Conservation (phyloP, 2,888 invertebrate species). For the Ommatoiulus sabulosus region DNA sequence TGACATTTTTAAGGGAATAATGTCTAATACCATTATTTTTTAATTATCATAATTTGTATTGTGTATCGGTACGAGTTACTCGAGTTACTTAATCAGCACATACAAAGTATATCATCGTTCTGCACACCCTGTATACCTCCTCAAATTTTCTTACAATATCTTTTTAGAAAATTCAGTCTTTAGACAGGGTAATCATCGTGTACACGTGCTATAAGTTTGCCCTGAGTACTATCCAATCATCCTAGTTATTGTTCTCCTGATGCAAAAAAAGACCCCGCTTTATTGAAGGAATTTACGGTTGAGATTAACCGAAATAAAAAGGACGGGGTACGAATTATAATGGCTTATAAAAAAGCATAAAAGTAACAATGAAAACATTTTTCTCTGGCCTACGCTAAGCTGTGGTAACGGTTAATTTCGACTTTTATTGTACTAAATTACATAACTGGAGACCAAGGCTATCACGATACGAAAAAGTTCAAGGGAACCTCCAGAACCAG, state of each 20-base stretch:
- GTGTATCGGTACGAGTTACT: too few relatives aligned
- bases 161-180: neutral
- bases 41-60: too few relatives aligned
- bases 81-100: too few relatives aligned
- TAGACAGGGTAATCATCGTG: too few relatives aligned
- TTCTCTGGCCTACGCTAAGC: neutral
- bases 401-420: conserved; percentile 28
- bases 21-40: too few relatives aligned
- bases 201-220: too few relatives aligned
- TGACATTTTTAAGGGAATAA: too few relatives aligned
- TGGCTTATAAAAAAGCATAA: neutral
- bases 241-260: neutral
- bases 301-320: conserved; percentile 28
- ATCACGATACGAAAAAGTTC: neutral
- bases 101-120: too few relatives aligned
- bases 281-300: neutral
- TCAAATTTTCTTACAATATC: neutral
- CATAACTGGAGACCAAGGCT: conserved; percentile 18
- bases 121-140: neutral
- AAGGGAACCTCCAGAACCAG: neutral
- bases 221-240: neutral
- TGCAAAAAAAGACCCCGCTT: neutral
- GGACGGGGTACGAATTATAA: neutral
- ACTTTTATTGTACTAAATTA: neutral
- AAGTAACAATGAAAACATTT: conserved; percentile 8